Evolutionary conservation across 2,888 invertebrate genomes (phyloP).

Genomic region (Helicoverpa assulta): DNA sequence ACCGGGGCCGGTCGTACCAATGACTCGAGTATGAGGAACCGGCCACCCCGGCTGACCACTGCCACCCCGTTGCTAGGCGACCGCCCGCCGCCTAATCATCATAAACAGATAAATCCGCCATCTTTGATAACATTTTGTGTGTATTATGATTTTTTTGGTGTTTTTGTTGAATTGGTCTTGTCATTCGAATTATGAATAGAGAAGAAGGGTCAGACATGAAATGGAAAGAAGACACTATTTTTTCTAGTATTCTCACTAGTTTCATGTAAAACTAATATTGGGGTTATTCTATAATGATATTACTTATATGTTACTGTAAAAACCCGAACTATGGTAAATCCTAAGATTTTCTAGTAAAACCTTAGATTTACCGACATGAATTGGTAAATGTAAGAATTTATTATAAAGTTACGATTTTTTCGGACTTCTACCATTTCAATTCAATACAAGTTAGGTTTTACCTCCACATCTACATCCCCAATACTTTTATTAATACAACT

Average conservation of each 20-base stretch:
- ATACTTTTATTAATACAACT: too few species aligned
- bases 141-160: constrained; percentile 57
- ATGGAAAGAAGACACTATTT: not conserved
- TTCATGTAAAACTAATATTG: too few species aligned
- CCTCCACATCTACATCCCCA: too few species aligned
- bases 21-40: constrained; percentile 86
- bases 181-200: not conserved
- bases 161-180: not conserved
- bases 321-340: too few species aligned
- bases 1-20: constrained; percentile 76
- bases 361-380: too few species aligned
- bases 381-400: too few species aligned
- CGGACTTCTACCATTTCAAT: too few species aligned
- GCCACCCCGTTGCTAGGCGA: constrained; percentile 87
- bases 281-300: too few species aligned
- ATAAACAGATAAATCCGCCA: constrained; percentile 86
- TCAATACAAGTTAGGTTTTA: too few species aligned
- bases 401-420: too few species aligned
- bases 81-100: constrained; percentile 87
- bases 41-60: constrained; percentile 81
- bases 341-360: too few species aligned
- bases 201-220: not conserved
- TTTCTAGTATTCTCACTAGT: not conserved
- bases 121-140: constrained; percentile 76
- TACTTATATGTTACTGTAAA: too few species aligned